Conservation (phyloP, 1,140 invertebrate genomes). For the Drosophila mayri region DNA sequence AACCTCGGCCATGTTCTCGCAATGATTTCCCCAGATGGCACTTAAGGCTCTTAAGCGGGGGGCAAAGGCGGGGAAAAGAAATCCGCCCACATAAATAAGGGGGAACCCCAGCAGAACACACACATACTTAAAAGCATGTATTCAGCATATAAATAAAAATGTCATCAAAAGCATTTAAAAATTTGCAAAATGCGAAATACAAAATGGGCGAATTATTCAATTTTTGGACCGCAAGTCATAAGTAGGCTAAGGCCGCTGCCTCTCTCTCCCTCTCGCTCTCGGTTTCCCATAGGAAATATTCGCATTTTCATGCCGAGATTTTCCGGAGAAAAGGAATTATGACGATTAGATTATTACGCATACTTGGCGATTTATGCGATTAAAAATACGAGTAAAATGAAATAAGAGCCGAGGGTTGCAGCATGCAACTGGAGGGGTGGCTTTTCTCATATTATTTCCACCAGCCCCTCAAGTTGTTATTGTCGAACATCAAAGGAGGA, state of each 20-base stretch:
- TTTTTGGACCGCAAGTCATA: constrained; percentile 51
- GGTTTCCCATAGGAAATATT: background rate
- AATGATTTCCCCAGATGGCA: constrained; percentile 70
- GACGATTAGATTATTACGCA: constrained; percentile 82
- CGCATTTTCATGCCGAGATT: constrained; percentile 63
- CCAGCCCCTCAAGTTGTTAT: constrained; percentile 55
- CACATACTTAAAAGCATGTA: constrained; percentile 2
- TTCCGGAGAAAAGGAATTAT: constrained; percentile 62
- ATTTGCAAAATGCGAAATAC: constrained; percentile 64
- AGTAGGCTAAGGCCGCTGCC: constrained; percentile 42
- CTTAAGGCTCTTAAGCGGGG: constrained; percentile 59
- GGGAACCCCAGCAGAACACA: constrained; percentile 18
- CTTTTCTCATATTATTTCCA: background rate
- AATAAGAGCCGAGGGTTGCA: constrained; percentile 52
- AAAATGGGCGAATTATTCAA: constrained; percentile 70
- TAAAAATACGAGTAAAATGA: constrained; percentile 50
- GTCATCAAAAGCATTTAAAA: constrained; percentile 80
- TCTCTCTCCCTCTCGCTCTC: no score
- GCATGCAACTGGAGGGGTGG: constrained; percentile 42
- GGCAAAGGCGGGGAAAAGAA: constrained; percentile 25
- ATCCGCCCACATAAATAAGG: constrained; percentile 57
- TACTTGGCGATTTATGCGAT: constrained; percentile 79
- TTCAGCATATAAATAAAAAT: constrained; percentile 65
- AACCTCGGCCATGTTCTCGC: constrained; percentile 37
- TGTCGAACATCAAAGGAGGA: constrained; percentile 40